A percentile compares a stretch with the other conserved stretches of the same genome.
Evolutionary conservation across 2,797 vertebrate genomes (phyloP).

Genomic region (Poeciliopsis gracilis): DNA sequence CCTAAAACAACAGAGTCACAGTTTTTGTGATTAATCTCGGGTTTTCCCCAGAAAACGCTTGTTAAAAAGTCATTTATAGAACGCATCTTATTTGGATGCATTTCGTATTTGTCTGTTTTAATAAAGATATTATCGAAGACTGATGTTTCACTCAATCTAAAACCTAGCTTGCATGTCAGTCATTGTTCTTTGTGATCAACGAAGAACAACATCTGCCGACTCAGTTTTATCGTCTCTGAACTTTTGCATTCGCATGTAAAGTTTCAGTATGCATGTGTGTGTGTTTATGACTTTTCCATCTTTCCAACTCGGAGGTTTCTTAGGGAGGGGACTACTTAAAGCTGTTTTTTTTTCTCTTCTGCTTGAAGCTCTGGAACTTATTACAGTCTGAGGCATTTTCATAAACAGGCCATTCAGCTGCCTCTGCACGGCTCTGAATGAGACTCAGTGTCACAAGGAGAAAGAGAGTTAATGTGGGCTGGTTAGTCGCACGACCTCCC

Average conservation of each 20-base stretch:
- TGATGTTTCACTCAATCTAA: slow-evolving; percentile 31
- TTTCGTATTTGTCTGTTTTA: neutral
- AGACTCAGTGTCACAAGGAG: slow-evolving; percentile 77
- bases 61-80: neutral
- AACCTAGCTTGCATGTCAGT: slow-evolving; percentile 43
- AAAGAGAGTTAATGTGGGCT: slow-evolving; percentile 74
- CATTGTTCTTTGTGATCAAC: slow-evolving; percentile 59
- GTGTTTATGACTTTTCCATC: slow-evolving; percentile 80
- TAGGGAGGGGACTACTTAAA: slow-evolving; percentile 71
- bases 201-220: slow-evolving; percentile 59
- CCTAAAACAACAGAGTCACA: neutral
- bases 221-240: slow-evolving; percentile 64
- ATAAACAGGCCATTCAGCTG: slow-evolving; percentile 84
- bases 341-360: slow-evolving; percentile 37
- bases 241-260: slow-evolving; percentile 46
- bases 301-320: slow-evolving; percentile 72
- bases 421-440: slow-evolving; percentile 72
- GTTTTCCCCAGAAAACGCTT: neutral
- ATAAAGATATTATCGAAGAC: slow-evolving; percentile 4
- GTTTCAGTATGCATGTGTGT: slow-evolving; percentile 43
- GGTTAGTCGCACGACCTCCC: slow-evolving; percentile 64
- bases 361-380: slow-evolving; percentile 80
- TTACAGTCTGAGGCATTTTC: slow-evolving; percentile 78
- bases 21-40: neutral
- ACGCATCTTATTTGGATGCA: neutral